phyloP scores from a whole-genome alignment of 2,797 vertebrate genomes.

The Emydoidea blandingii region DNA sequence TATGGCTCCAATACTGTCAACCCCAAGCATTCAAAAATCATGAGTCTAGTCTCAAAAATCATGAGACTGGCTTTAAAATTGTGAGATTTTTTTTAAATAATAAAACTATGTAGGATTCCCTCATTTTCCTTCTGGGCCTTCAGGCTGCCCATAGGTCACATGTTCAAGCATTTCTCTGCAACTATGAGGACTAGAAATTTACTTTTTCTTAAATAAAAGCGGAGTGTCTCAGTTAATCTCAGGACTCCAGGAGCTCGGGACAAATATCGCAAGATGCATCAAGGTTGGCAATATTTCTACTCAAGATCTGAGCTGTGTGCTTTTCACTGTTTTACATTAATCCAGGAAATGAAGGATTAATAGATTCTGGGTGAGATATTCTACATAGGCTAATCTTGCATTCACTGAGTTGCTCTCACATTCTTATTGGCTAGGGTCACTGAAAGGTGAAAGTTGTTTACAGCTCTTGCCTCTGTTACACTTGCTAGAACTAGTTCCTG shows the following conservation, averaged over 20 bases:
- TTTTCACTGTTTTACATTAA: slow-evolving; percentile 49
- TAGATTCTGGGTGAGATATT: slow-evolving; percentile 11
- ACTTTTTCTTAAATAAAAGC: neutral
- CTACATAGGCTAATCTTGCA: slow-evolving; percentile 40
- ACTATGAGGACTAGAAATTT: neutral
- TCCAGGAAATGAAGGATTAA: slow-evolving; percentile 15
- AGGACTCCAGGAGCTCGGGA: neutral
- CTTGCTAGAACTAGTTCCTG: slow-evolving; percentile 38
- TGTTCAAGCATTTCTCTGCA: neutral
- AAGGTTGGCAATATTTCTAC: neutral
- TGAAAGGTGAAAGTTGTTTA: slow-evolving; percentile 59
- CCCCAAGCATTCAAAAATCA: neutral
- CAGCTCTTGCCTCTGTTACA: neutral
- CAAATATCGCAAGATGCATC: slow-evolving; percentile 47
- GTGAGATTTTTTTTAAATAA: neutral
- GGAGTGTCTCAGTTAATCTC: neutral
- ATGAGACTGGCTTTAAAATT: neutral
- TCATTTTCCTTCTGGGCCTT: neutral
- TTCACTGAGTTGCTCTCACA: neutral
- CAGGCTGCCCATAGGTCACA: neutral
- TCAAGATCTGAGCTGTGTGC: slow-evolving; percentile 31
- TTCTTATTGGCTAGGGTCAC: slow-evolving; percentile 2
- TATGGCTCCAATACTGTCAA: neutral
- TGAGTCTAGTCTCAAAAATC: neutral
- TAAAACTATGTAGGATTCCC: no score